Base-by-base conservation (phyloP, 1,140 invertebrate species). In the Drosophila sproati region DNA sequence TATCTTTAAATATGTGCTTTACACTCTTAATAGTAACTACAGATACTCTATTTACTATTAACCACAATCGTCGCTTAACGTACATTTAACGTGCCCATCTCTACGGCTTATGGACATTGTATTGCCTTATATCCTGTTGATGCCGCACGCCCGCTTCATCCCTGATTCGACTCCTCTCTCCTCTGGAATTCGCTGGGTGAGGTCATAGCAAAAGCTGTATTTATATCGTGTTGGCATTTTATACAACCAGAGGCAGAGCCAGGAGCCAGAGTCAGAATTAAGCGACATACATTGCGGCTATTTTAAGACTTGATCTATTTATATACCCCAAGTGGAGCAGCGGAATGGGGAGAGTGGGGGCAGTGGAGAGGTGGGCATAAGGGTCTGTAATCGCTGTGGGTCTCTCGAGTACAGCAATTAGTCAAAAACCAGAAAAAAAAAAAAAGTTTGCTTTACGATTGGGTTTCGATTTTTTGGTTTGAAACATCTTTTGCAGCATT, bases 351-450 rank as follows among this genome's bases (percentile, higher is more conserved):
- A 48, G 41, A 20, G 20, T 20, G 20, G 59, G 57, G 10, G 29
- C 8, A 56, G 52, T 34, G 4, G 20, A 12, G 20, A 5, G 37
- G 8, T 28, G 20, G 1, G 20, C 20, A 20, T 20, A 20, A 48
- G 41, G 37, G 37, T 29, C 3, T n/a, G 2, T 63, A 20, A 6
- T 10, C 31, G 47, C 29, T 68, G 72, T 45, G 64, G 48, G 39
- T 75, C 29, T 45, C 6, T 4, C 39, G 47, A 79, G 61, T 86
- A 71, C 69, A 71, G 85, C 69, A 87, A 87, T 87, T 87, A 87
- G 76, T 83, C 82, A 88, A 88, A 66, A 70, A 57, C 37, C 70
- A 50, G 12, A 41, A 20, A 20, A 20, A 20, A 20, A 20, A 20
- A 20, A 20, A 20, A 20, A 20, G 20, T 20, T 1, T 20, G 20